A percentile compares a stretch with the other conserved stretches of the same genome.
phyloP scores from a whole-genome alignment of 2,888 invertebrate species.

The Drosophila rubida region DNA sequence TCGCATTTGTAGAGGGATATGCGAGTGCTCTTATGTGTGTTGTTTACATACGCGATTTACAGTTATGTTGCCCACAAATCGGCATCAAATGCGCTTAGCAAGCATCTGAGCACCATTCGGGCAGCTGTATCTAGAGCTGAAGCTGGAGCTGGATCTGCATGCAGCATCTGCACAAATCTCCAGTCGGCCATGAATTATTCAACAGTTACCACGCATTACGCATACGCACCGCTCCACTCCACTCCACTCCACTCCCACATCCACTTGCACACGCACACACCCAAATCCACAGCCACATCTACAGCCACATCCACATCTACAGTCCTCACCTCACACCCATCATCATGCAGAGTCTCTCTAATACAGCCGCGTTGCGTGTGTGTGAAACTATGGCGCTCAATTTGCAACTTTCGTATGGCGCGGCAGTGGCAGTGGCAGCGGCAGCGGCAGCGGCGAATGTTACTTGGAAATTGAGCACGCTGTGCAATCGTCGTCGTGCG shows the following conservation, averaged over 20 bases:
- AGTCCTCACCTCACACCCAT: neutral
- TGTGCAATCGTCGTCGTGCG: neutral
- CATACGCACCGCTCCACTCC: constrained; percentile 14
- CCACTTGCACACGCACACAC: neutral
- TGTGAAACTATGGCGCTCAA: constrained; percentile 65
- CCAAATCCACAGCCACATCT: neutral
- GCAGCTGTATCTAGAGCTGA: constrained; percentile 2
- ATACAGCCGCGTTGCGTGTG: constrained; percentile 20
- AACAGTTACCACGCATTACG: constrained; percentile 65
- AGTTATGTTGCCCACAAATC: constrained; percentile 75
- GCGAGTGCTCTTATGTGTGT: constrained; percentile 28
- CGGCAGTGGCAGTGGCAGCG: neutral
- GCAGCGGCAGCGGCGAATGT: constrained; percentile 29
- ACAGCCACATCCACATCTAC: neutral
- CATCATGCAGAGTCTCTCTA: neutral
- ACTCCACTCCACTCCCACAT: neutral
- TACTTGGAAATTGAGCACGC: constrained; percentile 55
- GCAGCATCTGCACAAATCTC: constrained; percentile 75
- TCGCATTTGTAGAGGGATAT: constrained; percentile 14
- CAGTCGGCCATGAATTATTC: constrained; percentile 78
- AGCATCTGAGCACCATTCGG: constrained; percentile 38
- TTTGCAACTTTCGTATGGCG: constrained; percentile 72
- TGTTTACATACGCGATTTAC: constrained; percentile 65
- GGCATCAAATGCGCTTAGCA: constrained; percentile 74
- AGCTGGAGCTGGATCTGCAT: constrained; percentile 42